Conservation (phyloP, 2,888 invertebrate genomes). For the Acronicta leporina region DNA sequence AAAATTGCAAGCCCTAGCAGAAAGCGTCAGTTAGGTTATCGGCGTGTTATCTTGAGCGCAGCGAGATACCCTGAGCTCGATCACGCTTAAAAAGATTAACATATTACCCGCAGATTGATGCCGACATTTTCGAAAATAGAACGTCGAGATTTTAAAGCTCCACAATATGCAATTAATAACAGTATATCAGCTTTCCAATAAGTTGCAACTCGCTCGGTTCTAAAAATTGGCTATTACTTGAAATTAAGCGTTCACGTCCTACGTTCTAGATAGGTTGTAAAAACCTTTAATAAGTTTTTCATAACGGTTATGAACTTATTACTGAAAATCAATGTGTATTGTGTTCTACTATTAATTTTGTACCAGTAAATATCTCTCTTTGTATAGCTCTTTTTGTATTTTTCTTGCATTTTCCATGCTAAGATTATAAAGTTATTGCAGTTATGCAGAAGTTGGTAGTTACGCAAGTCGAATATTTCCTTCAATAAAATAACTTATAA, state of each 20-base stretch:
- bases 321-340: slow-evolving; percentile 6
- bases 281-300: slow-evolving; percentile 26
- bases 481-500: too few species aligned
- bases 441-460: too few species aligned
- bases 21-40: slow-evolving; percentile 61
- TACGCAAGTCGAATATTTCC: too few species aligned
- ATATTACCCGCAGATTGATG: slow-evolving; percentile 72
- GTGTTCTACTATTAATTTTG: not conserved
- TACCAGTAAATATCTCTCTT: too few species aligned
- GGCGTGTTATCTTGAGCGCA: slow-evolving; percentile 69
- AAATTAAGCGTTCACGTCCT: slow-evolving; percentile 58
- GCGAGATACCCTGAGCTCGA: slow-evolving; percentile 66
- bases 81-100: slow-evolving; percentile 78
- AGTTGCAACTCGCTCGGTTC: slow-evolving; percentile 64
- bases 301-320: slow-evolving; percentile 2
- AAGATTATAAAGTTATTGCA: too few species aligned
- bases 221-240: slow-evolving; percentile 73
- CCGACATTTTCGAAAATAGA: slow-evolving; percentile 60
- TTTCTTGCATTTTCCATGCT: too few species aligned
- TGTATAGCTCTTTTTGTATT: too few species aligned
- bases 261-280: slow-evolving; percentile 39
- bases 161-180: slow-evolving; percentile 64
- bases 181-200: slow-evolving; percentile 68
- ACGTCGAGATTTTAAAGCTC: slow-evolving; percentile 59
- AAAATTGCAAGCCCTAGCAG: slow-evolving; percentile 3